Evolutionary conservation across 2,888 invertebrate genomes (phyloP), one percentile per base, ranked within the genome.

Genomic region (Heterodera filipjevi): DNA sequence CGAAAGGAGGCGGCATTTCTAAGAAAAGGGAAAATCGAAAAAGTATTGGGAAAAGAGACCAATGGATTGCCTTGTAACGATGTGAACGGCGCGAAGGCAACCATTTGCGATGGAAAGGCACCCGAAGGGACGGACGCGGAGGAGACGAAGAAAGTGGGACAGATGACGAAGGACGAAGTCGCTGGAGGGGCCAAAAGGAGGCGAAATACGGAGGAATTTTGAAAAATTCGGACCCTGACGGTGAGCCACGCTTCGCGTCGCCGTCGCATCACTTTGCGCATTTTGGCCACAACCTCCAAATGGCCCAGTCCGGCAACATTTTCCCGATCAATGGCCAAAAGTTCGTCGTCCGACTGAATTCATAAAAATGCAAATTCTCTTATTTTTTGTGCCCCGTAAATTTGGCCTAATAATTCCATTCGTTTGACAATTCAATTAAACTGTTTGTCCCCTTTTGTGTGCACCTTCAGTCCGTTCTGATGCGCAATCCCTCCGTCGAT

Each of bases 321-420:
- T 27, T 35, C 46, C 19, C 59, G 33, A 35, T 77, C 71, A 2
- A 77, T 46, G 19, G 77, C 77, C 30, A 77, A 44, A 22, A 77
- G 71, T 44, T 30, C 53, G 59, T 77, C 77, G 77, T 49, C 49
- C n/a, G 71, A 71, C 76, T 76, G 39, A 76, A 76, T 66, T 49
- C 49, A 16, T 19, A 49, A 19, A 44, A n/a, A n/a, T n/a, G n/a
- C n/a, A n/a, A n/a, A n/a, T n/a, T n/a, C n/a, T n/a, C n/a, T n/a
- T n/a, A n/a, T n/a, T n/a, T n/a, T n/a, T n/a, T n/a, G n/a, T n/a
- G n/a, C n/a, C n/a, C n/a, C n/a, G n/a, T n/a, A n/a, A n/a, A n/a
- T n/a, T n/a, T n/a, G n/a, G n/a, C n/a, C n/a, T n/a, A n/a, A n/a
- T n/a, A n/a, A n/a, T n/a, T n/a, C n/a, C n/a, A n/a, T n/a, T 30